Conservation (phyloP, 2,113 vertebrate genomes). For the Rhegmatorhina hoffmannsi region DNA sequence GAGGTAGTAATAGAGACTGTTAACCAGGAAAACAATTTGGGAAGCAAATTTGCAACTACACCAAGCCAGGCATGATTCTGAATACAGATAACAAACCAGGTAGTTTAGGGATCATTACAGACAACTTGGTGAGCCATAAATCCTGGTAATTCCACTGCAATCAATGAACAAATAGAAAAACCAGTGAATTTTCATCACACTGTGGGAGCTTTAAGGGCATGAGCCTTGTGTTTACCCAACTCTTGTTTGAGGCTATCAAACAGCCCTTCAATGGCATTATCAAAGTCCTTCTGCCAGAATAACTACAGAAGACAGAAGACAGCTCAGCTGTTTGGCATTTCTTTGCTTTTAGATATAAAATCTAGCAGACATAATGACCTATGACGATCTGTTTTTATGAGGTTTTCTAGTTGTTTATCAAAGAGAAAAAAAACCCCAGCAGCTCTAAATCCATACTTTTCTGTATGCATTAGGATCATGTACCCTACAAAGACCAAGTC, state of each 20-base stretch:
- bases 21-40: background rate
- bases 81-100: accelerated
- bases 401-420: conserved; percentile 1
- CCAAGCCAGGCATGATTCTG: background rate
- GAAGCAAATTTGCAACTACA: background rate
- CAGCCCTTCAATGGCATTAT: background rate
- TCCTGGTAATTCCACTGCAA: background rate
- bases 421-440: background rate
- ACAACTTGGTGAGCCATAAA: background rate
- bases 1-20: background rate
- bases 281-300: background rate
- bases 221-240: background rate
- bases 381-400: background rate
- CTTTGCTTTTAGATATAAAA: background rate
- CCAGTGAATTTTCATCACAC: background rate
- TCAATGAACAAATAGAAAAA: background rate
- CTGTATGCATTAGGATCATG: conserved; percentile 77
- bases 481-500: conserved; percentile 71
- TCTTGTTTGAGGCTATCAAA: background rate
- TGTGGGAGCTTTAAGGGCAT: background rate
- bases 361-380: conserved; percentile 3
- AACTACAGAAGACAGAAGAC: background rate
- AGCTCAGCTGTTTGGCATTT: background rate
- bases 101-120: background rate
- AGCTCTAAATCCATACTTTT: conserved; percentile 22